Percentiles rank a stretch among this genome's conserved stretches.
Conservation (phyloP, 2,888 invertebrate genomes). For the Charanyca ferruginea region DNA sequence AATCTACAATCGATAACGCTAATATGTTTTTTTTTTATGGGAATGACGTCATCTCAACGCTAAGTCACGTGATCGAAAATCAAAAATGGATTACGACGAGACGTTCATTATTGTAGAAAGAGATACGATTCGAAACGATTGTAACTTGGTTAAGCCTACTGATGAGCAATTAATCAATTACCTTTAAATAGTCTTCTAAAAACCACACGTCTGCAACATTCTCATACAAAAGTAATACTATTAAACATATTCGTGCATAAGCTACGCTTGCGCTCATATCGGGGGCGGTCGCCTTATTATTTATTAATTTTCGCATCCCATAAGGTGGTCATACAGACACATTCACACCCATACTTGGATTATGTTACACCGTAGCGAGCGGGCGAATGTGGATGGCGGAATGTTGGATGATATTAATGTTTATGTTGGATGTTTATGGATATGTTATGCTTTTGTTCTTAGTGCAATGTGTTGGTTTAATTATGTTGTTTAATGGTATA, state of each 20-base stretch:
- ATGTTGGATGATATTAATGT: constrained; percentile 14
- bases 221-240: constrained; percentile 18
- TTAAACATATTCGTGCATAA: constrained; percentile 52
- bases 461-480: background rate
- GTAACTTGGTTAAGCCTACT: too few species aligned
- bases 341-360: constrained; percentile 80
- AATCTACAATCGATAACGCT: too few species aligned
- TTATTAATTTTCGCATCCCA: constrained; percentile 86
- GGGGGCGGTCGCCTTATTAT: constrained; percentile 75
- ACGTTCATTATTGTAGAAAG: too few species aligned
- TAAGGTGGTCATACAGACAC: constrained; percentile 76
- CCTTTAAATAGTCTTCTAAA: constrained; percentile 19
- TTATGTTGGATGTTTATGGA: constrained; percentile 27
- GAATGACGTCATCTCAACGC: too few species aligned
- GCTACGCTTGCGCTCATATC: constrained; percentile 37
- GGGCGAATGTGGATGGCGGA: background rate
- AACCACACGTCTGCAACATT: constrained; percentile 37
- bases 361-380: constrained; percentile 72
- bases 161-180: constrained; percentile 26
- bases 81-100: too few species aligned
- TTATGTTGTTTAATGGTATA: constrained; percentile 18
- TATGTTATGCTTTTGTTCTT: constrained; percentile 32
- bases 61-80: too few species aligned
- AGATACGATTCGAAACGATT: too few species aligned
- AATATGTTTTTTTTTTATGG: too few species aligned